Conservation (phyloP, 2,888 invertebrate species). For the Yponomeuta evonymella region DNA sequence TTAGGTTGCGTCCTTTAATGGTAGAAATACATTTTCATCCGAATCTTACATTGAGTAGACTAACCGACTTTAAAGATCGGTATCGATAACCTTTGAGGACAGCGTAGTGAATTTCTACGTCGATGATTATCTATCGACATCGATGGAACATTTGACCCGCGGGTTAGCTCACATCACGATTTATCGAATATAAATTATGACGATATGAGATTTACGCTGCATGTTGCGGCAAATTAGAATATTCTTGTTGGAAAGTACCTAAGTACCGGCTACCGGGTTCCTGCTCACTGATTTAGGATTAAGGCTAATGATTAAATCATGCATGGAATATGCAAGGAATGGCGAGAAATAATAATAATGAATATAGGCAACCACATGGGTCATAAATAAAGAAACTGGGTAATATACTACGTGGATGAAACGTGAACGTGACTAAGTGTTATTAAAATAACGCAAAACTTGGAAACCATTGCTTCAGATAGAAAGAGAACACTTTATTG, state of each 20-base stretch:
- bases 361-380: no score
- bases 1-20: no score
- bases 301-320: neutral
- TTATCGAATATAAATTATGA: constrained; percentile 45
- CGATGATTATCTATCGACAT: constrained; percentile 43
- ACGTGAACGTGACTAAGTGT: no score
- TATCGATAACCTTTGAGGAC: constrained; percentile 51
- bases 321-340: neutral
- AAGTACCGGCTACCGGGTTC: constrained; percentile 9
- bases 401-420: no score
- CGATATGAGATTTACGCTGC: constrained; percentile 25
- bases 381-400: no score
- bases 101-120: constrained; percentile 51
- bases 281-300: neutral
- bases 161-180: constrained; percentile 53
- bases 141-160: constrained; percentile 49
- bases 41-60: constrained; percentile 40
- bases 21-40: no score
- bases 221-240: constrained; percentile 41
- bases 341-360: no score
- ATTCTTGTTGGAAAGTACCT: constrained; percentile 34
- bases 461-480: no score
- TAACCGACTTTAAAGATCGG: constrained; percentile 51
- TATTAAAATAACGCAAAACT: no score
- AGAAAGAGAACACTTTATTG: no score